Conservation (phyloP, 2,888 invertebrate genomes). For the Sarcophaga carnaria region DNA sequence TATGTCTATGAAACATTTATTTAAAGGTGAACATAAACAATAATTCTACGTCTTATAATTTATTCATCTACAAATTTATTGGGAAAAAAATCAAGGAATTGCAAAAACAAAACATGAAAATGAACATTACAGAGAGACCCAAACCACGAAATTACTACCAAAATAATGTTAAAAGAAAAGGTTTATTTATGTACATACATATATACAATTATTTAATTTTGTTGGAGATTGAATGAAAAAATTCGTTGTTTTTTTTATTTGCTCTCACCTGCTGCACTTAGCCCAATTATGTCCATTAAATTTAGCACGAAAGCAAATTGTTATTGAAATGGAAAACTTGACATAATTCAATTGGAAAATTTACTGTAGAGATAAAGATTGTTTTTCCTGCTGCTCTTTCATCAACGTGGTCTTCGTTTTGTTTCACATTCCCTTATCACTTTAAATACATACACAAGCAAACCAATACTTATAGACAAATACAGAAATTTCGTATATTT, state of each 20-base stretch:
- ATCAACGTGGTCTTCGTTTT: constrained; percentile 29
- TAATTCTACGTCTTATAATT: constrained; percentile 21
- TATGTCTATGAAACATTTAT: constrained; percentile 6
- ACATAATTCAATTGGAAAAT: constrained; percentile 70
- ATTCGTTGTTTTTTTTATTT: constrained; percentile 5
- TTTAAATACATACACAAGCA: background rate
- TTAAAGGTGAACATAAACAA: constrained; percentile 16
- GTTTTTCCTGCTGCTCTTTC: constrained; percentile 8
- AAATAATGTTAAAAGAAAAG: constrained; percentile 1
- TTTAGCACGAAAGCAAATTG: constrained; percentile 68
- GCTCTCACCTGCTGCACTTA: constrained; percentile 67
- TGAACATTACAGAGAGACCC: background rate
- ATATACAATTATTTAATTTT: constrained; percentile 1
- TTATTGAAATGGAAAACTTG: constrained; percentile 71
- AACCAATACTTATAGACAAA: constrained; percentile 14
- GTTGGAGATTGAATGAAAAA: too few species aligned
- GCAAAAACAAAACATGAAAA: background rate
- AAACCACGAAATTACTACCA: too few species aligned
- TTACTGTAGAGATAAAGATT: constrained; percentile 43
- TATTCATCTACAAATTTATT: constrained; percentile 14
- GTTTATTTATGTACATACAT: constrained; percentile 24
- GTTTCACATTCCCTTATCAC: background rate
- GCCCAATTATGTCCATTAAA: constrained; percentile 71
- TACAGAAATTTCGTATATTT: background rate
- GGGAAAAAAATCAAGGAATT: constrained; percentile 15